These are phyloP conservation scores for Chlorodrepanis virens DNA, from an alignment of 2,113 vertebrate species.

Conservation along the genomic window DNA sequence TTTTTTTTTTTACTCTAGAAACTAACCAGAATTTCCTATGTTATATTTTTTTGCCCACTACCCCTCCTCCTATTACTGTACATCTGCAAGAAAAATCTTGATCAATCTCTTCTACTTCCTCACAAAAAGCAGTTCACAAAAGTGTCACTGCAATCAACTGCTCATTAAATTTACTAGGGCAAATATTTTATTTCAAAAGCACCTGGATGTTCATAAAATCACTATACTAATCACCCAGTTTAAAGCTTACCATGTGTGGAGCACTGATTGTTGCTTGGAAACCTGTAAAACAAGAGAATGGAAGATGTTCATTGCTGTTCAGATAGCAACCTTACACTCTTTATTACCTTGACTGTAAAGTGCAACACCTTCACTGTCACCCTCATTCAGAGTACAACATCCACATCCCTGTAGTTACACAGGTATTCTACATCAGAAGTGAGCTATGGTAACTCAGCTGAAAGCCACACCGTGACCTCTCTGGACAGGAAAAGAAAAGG, in stretches of 20 bases:
- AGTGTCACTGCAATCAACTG: background rate
- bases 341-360: background rate
- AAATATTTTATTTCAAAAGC: background rate
- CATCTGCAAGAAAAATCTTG: background rate
- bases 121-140: background rate
- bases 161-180: background rate
- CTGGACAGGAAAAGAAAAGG: background rate
- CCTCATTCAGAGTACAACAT: background rate
- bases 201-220: background rate
- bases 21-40: background rate
- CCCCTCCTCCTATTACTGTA: background rate
- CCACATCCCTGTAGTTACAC: background rate
- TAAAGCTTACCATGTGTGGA: slow-evolving; percentile 93
- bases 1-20: background rate
- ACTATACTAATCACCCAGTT: background rate
- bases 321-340: background rate
- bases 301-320: background rate
- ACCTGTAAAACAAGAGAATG: slow-evolving; percentile 77
- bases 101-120: background rate
- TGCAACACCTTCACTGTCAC: background rate
- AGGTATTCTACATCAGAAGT: background rate
- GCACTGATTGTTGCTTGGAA: slow-evolving; percentile 99
- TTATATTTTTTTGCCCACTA: background rate
- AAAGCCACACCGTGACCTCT: background rate
- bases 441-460: background rate